Conservation (phyloP, 2,888 invertebrate species). For the Apodemia mormo region DNA sequence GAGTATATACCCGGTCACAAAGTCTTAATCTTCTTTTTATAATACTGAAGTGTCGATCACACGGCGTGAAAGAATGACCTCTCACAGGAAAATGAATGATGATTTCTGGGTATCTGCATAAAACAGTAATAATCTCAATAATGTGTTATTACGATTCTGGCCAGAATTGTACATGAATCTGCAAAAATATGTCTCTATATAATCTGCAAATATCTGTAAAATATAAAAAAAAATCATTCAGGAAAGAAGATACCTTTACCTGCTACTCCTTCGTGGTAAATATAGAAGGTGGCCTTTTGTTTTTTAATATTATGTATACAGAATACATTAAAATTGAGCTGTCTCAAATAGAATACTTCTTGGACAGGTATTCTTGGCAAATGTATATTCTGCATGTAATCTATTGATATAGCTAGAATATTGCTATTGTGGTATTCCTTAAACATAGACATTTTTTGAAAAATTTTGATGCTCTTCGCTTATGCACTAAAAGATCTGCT, state of each 20-base stretch:
- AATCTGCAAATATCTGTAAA: too few relatives aligned
- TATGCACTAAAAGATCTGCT: neutral
- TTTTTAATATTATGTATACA: slow-evolving; percentile 24
- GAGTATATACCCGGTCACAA: neutral
- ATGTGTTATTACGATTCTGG: slow-evolving; percentile 15
- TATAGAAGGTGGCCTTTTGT: slow-evolving; percentile 22
- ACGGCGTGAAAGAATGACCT: neutral
- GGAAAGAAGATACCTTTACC: neutral
- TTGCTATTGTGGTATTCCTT: slow-evolving; percentile 9
- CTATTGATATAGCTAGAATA: slow-evolving; percentile 13
- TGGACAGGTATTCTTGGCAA: slow-evolving; percentile 25
- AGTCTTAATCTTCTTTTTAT: neutral
- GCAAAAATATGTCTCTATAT: slow-evolving; percentile 25
- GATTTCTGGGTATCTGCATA: slow-evolving; percentile 9
- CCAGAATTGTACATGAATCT: slow-evolving; percentile 18
- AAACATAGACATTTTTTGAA: neutral
- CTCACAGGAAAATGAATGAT: neutral
- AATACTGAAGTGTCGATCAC: neutral
- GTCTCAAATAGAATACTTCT: slow-evolving; percentile 21
- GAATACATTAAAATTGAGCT: neutral
- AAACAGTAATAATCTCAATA: slow-evolving; percentile 18
- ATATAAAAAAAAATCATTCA: too few relatives aligned
- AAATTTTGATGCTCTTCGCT: neutral
- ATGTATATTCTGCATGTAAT: slow-evolving; percentile 25
- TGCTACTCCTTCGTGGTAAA: slow-evolving; percentile 20